Base-by-base conservation (phyloP, 1,140 invertebrate species). In the Nephotettix cincticeps region DNA sequence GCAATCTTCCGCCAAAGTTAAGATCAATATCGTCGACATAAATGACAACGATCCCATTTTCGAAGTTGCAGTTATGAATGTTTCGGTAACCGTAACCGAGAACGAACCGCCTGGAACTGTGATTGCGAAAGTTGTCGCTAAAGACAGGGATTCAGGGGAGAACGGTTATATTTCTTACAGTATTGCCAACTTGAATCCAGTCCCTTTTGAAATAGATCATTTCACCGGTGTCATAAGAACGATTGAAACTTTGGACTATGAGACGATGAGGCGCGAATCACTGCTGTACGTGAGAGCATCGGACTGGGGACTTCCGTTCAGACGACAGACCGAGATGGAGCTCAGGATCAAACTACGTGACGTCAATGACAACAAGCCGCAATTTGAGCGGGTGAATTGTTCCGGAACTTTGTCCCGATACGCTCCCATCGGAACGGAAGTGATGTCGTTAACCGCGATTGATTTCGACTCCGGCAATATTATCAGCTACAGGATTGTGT, bases 181-280 rank as follows among this genome's bases (percentile, higher is more conserved):
- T 72, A 91, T 97, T 75, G 93, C 92, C 25, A 97, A 97, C 81
- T 83, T 94, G 13, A 89, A 91, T 75, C 89, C 90, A 32, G 89
- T 96, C 1, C 96, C 97, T 23, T 99, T 99, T 81, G 92, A 95
- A 74, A 95, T 99, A 61, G 96, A 99, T 77, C 93, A 93, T 75
- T 97, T 98, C 80, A 92, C 92, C 6, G 97, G 97, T 0, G 85
- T 91, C n/a, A 89, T 98, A 0, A 88, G 86, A 76, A 95, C 94
- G 0, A 93, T 89, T 0, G 86, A 90, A 72, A 79, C 92, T 2
- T 81, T 98, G 25, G 96, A 99, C 82, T 98, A 91, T 80, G 96
- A 99, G 80, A 92, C 90, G 27, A 94, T 94, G 90, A 85, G 89
- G 70, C 81, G 93, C 19, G 88, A 90, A 74, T 97, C 95, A 77